phyloP scores from a whole-genome alignment of 2,888 invertebrate species.

The Microdon myrmicae region DNA sequence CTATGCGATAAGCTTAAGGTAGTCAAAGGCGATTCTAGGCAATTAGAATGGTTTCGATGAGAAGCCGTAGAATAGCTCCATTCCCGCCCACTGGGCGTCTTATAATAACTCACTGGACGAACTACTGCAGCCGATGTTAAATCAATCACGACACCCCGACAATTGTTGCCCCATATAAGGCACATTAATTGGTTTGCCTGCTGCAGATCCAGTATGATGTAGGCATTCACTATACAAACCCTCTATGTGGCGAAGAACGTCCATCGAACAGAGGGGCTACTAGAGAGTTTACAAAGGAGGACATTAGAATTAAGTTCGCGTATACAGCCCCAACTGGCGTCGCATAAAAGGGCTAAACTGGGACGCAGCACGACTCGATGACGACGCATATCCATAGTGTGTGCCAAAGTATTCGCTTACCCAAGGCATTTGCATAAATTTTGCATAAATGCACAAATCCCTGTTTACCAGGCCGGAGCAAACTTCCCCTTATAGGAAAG shows the following conservation, averaged over 20 bases:
- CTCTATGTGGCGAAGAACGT: slow-evolving; percentile 28
- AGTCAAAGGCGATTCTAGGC: slow-evolving; percentile 20
- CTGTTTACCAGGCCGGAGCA: slow-evolving; percentile 27
- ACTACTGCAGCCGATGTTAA: slow-evolving; percentile 16
- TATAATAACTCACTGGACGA: background rate
- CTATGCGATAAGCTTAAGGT: slow-evolving; percentile 2
- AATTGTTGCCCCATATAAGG: slow-evolving; percentile 43
- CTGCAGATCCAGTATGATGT: slow-evolving; percentile 16
- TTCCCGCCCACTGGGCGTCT: background rate
- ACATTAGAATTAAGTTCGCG: slow-evolving; percentile 49
- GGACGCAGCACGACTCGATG: slow-evolving; percentile 1
- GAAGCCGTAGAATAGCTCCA: slow-evolving; percentile 27
- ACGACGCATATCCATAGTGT: slow-evolving; percentile 23
- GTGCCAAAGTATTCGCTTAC: slow-evolving; percentile 9
- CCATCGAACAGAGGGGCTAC: slow-evolving; percentile 7
- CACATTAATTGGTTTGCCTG: slow-evolving; percentile 36
- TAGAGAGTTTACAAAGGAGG: slow-evolving; percentile 40
- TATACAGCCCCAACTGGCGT: slow-evolving; percentile 8
- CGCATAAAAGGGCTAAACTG: slow-evolving; percentile 27
- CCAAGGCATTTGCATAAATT: slow-evolving; percentile 39
- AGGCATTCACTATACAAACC: slow-evolving; percentile 30
- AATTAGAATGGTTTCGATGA: slow-evolving; percentile 32
- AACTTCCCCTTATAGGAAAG: too few relatives aligned
- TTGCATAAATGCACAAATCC: slow-evolving; percentile 34
- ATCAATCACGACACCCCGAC: slow-evolving; percentile 47